phyloP scores from a whole-genome alignment of 2,797 vertebrate genomes.

The Loriculus beryllinus region DNA sequence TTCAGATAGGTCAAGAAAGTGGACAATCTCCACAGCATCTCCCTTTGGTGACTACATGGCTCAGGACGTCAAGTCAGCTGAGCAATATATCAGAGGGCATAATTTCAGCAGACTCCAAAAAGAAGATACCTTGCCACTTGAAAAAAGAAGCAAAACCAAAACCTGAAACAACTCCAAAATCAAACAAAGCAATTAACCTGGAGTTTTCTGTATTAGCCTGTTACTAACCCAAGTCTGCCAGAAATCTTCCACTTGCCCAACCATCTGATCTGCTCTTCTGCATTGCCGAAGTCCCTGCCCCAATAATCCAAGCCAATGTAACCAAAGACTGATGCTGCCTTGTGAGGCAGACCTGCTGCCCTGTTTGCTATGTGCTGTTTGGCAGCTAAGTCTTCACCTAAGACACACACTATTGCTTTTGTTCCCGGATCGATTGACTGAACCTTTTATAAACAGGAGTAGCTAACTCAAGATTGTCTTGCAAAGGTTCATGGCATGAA shows the following conservation, averaged over 20 bases:
- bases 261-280: not conserved
- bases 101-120: not conserved
- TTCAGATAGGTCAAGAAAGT: not conserved
- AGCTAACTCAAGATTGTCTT: slow-evolving; percentile 39
- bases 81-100: accelerated
- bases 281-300: not conserved
- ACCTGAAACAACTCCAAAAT: not conserved
- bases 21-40: not conserved
- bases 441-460: slow-evolving; percentile 62
- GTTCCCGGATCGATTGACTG: slow-evolving; percentile 48
- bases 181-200: not conserved
- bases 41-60: not conserved
- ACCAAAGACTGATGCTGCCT: not conserved
- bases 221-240: not conserved
- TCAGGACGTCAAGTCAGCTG: not conserved
- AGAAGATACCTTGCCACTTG: not conserved
- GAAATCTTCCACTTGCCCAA: not conserved
- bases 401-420: slow-evolving; percentile 50
- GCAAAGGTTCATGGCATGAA: slow-evolving; percentile 47
- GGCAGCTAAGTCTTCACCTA: slow-evolving; percentile 41
- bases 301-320: not conserved
- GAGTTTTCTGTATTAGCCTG: not conserved
- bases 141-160: not conserved
- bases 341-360: not conserved
- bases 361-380: slow-evolving; percentile 19